Conservation (phyloP, 2,888 invertebrate genomes). For the Drosophila borborema region DNA sequence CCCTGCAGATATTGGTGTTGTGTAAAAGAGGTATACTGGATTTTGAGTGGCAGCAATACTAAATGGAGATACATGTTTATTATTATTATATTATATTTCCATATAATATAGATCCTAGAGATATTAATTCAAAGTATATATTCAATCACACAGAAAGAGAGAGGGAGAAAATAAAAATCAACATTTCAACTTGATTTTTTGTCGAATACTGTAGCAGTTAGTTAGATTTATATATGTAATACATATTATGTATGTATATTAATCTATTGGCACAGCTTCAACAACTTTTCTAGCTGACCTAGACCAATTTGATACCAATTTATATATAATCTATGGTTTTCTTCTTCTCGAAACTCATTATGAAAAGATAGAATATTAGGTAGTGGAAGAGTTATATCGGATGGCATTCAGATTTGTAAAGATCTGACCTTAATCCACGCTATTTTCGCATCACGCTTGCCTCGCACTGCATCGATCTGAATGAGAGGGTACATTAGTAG, state of each 20-base stretch:
- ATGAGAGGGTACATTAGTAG: background rate
- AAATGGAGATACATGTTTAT: no score
- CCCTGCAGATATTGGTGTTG: slow-evolving; percentile 4
- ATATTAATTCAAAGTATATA: background rate
- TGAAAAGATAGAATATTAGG: background rate
- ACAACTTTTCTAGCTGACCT: no score
- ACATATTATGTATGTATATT: no score
- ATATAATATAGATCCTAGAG: background rate
- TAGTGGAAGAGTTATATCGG: background rate
- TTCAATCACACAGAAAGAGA: no score
- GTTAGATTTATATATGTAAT: no score
- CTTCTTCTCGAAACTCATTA: no score
- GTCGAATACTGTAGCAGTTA: background rate
- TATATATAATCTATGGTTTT: no score
- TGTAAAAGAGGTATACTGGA: background rate
- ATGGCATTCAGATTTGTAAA: background rate
- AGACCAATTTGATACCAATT: no score
- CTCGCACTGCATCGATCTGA: no score
- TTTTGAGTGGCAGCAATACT: background rate
- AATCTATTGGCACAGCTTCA: background rate
- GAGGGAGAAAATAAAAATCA: background rate
- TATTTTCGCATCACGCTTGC: no score
- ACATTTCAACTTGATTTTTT: background rate
- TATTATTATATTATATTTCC: no score
- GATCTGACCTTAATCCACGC: no score